Percentiles rank a stretch among this genome's conserved stretches.
Conservation (phyloP, 1,140 invertebrate species). For the Dryas iulia region DNA sequence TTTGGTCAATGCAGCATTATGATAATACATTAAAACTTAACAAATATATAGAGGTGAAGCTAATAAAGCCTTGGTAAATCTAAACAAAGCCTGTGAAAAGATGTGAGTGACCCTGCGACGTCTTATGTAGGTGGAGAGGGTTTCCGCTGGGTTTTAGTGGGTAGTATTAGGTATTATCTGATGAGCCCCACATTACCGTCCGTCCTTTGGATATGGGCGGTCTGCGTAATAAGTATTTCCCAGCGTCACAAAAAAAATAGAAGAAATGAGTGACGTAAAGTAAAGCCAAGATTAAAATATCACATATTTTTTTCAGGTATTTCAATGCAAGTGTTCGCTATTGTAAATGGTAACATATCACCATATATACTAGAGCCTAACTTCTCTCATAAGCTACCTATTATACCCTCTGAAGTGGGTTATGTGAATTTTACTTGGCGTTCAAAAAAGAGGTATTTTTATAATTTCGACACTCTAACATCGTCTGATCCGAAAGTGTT, state of each 20-base stretch:
- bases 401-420: slow-evolving; percentile 94
- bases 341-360: slow-evolving; percentile 90
- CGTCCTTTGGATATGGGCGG: too few species aligned
- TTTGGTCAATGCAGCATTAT: too few species aligned
- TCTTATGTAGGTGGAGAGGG: too few species aligned
- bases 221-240: too few species aligned
- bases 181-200: too few species aligned
- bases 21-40: too few species aligned
- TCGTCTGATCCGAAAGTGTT: slow-evolving; percentile 92
- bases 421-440: slow-evolving; percentile 97
- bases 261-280: not conserved
- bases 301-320: slow-evolving; percentile 82
- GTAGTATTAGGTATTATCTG: not conserved
- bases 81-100: too few species aligned
- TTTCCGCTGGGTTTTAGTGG: too few species aligned
- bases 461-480: slow-evolving; percentile 92
- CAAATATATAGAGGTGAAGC: too few species aligned
- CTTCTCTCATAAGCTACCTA: slow-evolving; percentile 92
- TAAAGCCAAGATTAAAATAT: not conserved
- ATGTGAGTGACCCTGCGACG: too few species aligned
- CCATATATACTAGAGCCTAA: slow-evolving; percentile 93
- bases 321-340: slow-evolving; percentile 93
- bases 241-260: too few species aligned
- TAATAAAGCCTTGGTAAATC: too few species aligned
- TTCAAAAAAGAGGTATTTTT: slow-evolving; percentile 92